Percentiles rank a stretch among this genome's conserved stretches.
Evolutionary conservation across 1,140 invertebrate species (phyloP).

Genomic region (Prorops nasuta): DNA sequence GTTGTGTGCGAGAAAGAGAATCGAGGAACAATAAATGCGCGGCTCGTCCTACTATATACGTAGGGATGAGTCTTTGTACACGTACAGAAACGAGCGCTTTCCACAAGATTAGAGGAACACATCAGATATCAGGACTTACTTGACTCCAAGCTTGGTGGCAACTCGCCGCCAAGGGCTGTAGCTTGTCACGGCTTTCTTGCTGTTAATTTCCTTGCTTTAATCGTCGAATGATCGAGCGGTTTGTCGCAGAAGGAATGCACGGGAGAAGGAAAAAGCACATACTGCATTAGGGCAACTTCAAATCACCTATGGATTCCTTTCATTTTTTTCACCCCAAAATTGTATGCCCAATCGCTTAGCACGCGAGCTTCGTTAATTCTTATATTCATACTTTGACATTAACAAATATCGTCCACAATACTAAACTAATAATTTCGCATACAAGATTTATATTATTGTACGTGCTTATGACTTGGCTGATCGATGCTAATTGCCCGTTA

Average conservation of each 20-base stretch:
- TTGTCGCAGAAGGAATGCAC: conserved; percentile 50
- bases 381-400: conserved; percentile 2
- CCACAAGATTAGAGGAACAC: conserved; percentile 36
- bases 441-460: no score
- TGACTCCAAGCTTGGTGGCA: conserved; percentile 88
- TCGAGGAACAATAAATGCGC: conserved; percentile 23
- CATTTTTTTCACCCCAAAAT: no score
- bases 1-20: conserved; percentile 30
- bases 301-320: no score
- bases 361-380: conserved; percentile 20
- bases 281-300: conserved; percentile 54
- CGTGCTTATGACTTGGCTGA: no score
- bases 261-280: conserved; percentile 55
- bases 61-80: conserved; percentile 23
- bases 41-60: conserved; percentile 18
- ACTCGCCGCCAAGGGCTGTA: conserved; percentile 88
- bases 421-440: no score
- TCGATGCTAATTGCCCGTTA: no score
- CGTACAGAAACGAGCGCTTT: conserved; percentile 31
- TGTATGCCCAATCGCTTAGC: conserved; percentile 18
- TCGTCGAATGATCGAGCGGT: conserved; percentile 43
- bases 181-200: conserved; percentile 58
- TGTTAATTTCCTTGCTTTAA: conserved; percentile 55
- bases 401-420: no score
- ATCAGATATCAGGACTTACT: conserved; percentile 71